A percentile compares a stretch with the other conserved stretches of the same genome.
These are phyloP conservation scores for Connochaetes taurinus DNA, from an alignment of 2,113 vertebrate species.

Conservation along the genomic window DNA sequence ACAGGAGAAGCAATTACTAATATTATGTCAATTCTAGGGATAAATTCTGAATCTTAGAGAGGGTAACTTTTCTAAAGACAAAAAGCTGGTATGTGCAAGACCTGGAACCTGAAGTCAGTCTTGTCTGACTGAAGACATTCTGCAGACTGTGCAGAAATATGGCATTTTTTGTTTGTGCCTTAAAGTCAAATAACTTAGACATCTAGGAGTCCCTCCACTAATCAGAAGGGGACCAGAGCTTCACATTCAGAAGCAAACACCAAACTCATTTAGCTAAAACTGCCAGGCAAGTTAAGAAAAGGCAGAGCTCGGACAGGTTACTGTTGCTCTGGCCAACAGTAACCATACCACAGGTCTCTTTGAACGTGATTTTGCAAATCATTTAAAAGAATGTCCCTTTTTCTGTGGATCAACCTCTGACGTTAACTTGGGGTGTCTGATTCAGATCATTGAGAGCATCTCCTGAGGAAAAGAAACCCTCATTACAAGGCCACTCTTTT, in stretches of 20 bases:
- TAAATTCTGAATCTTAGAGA: not conserved
- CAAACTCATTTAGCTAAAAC: not conserved
- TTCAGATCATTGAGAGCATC: not conserved
- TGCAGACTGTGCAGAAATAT: not conserved
- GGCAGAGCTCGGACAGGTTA: not conserved
- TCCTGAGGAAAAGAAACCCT: not conserved
- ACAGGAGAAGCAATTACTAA: not conserved
- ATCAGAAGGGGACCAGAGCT: not conserved
- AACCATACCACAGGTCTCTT: not conserved
- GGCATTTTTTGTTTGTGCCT: not conserved
- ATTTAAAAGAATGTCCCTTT: not conserved
- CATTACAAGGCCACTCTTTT: not conserved
- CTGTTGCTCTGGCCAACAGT: not conserved
- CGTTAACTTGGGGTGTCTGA: not conserved
- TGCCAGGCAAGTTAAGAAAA: not conserved
- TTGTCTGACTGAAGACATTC: not conserved
- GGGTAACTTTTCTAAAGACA: not conserved
- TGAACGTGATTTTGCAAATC: not conserved
- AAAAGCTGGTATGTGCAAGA: not conserved
- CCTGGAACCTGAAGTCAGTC: not conserved
- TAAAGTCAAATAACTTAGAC: not conserved
- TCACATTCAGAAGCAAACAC: not conserved
- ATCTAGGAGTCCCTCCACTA: not conserved
- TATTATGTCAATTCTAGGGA: not conserved
- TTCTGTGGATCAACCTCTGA: not conserved